Conservation (phyloP, 2,888 invertebrate species). For the Glyphotaelius pellucidus region DNA sequence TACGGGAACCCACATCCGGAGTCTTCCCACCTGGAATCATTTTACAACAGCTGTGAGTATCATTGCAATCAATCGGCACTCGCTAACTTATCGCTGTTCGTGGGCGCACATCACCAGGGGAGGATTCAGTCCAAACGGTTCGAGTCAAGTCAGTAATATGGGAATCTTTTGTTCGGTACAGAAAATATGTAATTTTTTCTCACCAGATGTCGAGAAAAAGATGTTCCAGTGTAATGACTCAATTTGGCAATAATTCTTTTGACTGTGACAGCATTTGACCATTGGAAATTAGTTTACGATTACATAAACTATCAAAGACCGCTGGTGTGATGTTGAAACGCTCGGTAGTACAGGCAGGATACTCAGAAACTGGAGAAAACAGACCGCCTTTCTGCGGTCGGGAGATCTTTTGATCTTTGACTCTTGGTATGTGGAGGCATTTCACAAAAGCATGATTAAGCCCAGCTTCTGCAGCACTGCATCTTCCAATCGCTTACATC, state of each 20-base stretch:
- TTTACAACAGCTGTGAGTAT: conserved; percentile 52
- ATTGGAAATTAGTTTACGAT: background rate
- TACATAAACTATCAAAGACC: background rate
- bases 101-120: background rate
- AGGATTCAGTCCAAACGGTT: conserved; percentile 12
- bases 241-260: background rate
- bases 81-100: conserved; percentile 19
- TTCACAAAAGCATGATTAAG: too few relatives aligned
- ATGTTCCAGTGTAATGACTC: background rate
- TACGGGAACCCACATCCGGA: conserved; percentile 95
- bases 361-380: background rate
- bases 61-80: conserved; percentile 66
- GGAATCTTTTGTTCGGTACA: background rate
- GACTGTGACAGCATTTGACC: background rate
- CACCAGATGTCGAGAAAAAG: background rate
- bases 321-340: background rate
- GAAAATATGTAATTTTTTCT: background rate
- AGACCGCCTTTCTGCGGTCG: background rate
- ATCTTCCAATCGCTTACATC: background rate
- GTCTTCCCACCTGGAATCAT: conserved; percentile 95
- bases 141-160: background rate
- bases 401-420: too few relatives aligned
- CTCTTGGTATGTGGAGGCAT: too few relatives aligned
- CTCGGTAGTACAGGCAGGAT: background rate
- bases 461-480: background rate